Evolutionary conservation across 2,888 invertebrate species (phyloP).

Genomic region (Drosophila atripex): DNA sequence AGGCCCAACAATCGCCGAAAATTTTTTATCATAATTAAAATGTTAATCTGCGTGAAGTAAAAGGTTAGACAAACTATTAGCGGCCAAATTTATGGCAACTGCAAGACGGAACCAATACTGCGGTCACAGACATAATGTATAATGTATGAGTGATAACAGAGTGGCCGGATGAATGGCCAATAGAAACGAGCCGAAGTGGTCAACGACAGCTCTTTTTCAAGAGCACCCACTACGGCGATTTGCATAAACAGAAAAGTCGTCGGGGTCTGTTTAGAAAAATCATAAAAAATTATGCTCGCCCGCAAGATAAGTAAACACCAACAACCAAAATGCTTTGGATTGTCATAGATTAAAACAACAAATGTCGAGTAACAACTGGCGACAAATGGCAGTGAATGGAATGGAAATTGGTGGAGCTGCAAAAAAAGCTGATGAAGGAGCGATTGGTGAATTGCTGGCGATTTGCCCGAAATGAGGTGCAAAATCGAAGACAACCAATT

Average conservation of each 20-base stretch:
- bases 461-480: slow-evolving; percentile 52
- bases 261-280: slow-evolving; percentile 45
- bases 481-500: slow-evolving; percentile 46
- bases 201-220: slow-evolving; percentile 62
- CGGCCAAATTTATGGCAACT: slow-evolving; percentile 73
- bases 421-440: slow-evolving; percentile 30
- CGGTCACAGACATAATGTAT: slow-evolving; percentile 64
- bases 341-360: slow-evolving; percentile 18
- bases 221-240: slow-evolving; percentile 76
- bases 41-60: slow-evolving; percentile 77
- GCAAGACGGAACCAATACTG: slow-evolving; percentile 70
- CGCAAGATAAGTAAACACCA: slow-evolving; percentile 9
- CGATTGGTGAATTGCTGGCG: slow-evolving; percentile 32
- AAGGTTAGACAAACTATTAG: slow-evolving; percentile 81
- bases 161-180: slow-evolving; percentile 51
- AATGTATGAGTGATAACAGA: slow-evolving; percentile 74
- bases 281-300: slow-evolving; percentile 51
- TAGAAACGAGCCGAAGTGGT: slow-evolving; percentile 51
- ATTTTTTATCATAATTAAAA: slow-evolving; percentile 76
- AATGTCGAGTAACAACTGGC: slow-evolving; percentile 11
- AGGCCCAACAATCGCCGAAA: slow-evolving; percentile 60
- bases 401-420: slow-evolving; percentile 32
- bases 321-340: slow-evolving; percentile 3
- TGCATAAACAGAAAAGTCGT: slow-evolving; percentile 56
- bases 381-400: slow-evolving; percentile 29